These are phyloP conservation scores for Columba janthina DNA, from an alignment of 2,113 vertebrate genomes.

Conservation along the genomic window DNA sequence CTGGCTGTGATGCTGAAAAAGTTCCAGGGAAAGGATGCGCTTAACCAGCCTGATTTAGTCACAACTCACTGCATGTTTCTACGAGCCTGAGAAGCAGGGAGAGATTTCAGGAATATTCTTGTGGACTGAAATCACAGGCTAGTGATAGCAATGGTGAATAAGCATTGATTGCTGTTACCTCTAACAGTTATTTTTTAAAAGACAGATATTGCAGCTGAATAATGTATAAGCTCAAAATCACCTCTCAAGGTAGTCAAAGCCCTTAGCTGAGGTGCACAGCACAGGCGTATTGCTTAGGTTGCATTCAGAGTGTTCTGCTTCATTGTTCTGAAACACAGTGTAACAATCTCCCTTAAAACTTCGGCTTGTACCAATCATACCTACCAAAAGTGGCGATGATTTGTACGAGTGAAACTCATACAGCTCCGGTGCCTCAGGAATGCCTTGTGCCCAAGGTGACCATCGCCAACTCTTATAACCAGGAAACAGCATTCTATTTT, in stretches of 20 bases:
- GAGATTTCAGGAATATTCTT: neutral
- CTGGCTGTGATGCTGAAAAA: neutral
- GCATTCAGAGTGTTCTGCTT: neutral
- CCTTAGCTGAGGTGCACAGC: neutral
- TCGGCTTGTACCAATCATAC: neutral
- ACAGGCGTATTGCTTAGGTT: neutral
- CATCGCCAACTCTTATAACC: neutral
- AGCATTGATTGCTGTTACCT: slow-evolving; percentile 14
- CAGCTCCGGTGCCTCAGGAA: neutral
- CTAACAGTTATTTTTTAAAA: neutral
- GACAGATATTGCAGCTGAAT: slow-evolving; percentile 18
- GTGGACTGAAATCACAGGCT: neutral
- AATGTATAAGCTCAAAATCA: slow-evolving; percentile 24
- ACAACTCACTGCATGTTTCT: neutral
- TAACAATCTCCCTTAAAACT: neutral
- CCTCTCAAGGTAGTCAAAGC: neutral
- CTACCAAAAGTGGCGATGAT: neutral
- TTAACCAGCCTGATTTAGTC: neutral
- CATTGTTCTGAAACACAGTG: slow-evolving; percentile 3
- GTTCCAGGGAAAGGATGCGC: neutral
- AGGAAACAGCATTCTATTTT: neutral
- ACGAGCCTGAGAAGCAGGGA: neutral
- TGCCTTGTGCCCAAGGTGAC: neutral
- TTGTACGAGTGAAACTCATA: neutral
- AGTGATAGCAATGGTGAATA: neutral